Evolutionary conservation across 1,140 invertebrate genomes (phyloP), one percentile per base, ranked within the genome.

Genomic region (Metaphire vulgaris): DNA sequence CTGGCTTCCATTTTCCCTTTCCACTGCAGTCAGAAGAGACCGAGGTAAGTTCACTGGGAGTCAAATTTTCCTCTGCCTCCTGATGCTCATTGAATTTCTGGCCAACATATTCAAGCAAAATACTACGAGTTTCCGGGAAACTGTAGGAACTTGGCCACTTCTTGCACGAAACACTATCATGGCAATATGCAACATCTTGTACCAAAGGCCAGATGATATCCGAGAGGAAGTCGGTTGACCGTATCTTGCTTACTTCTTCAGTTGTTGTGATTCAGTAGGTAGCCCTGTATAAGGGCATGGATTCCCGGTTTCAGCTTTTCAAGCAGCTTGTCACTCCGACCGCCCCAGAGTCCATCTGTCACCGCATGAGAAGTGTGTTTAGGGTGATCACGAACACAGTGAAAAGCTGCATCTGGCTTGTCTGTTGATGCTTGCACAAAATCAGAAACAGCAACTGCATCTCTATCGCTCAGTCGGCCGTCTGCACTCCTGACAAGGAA

Each of bases 401-500:
- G 83, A 26, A 83, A 79, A 2, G 80, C 73, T n/a, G 79, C 77
- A 2, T 78, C 78, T 21, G 78, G 80, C 21, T 0, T 41, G 1
- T 56, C 30, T 30, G 14, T 12, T 33, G 72, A 73, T 30, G 41
- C 41, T n/a, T n/a, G n/a, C 15, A 83, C 74, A 80, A 81, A 85
- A 66, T 83, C 79, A 1, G 72, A 1, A 0, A 85, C 82, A 28
- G 83, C 83, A 2, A 75, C 82, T 1, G 79, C 77, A 76, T 85
- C 84, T 41, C 84, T 69, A 14, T 71, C 14, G 0, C 73, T 76
- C 2, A 82, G 73, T 12, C 75, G 33, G 66, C 79, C 80, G 75
- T 84, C 82, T 0, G 82, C 26, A 75, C 85, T 84, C n/a, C 84
- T 73, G 15, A 81, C 77, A 29, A 83, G 32, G 74, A 84, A 84